phyloP scores from a whole-genome alignment of 2,113 vertebrate genomes.

The Scortum barcoo region DNA sequence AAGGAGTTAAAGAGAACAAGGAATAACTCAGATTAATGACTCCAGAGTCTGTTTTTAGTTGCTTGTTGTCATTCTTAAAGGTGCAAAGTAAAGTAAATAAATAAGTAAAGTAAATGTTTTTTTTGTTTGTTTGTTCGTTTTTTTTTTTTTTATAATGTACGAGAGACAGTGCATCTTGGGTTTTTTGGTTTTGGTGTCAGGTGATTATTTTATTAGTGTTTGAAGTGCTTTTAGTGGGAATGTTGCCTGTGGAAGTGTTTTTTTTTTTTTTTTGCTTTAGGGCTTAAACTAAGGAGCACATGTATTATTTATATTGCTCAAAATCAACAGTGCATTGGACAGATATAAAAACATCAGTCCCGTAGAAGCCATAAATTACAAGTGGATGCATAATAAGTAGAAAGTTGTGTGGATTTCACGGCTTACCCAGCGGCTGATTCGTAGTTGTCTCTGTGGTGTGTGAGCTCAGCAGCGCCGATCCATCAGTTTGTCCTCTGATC shows the following conservation, averaged over 20 bases:
- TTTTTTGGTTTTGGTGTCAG: constrained; percentile 11
- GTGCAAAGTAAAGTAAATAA: not conserved
- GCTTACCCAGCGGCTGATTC: not conserved
- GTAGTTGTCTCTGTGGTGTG: not conserved
- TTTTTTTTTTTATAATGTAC: not conserved
- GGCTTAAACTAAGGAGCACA: not conserved
- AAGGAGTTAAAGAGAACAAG: not conserved
- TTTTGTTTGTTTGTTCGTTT: no score
- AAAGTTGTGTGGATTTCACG: not conserved
- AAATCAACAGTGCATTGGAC: not conserved
- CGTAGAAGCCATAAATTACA: not conserved
- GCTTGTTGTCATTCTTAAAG: not conserved
- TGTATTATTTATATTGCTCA: not conserved
- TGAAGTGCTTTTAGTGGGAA: constrained; percentile 4
- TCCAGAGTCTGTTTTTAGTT: not conserved
- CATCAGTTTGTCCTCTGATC: constrained; percentile 14
- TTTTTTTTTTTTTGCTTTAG: not conserved
- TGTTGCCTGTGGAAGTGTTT: constrained; percentile 4
- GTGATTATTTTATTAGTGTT: not conserved
- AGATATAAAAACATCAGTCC: not conserved
- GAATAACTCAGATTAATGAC: not conserved
- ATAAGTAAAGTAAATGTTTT: no score
- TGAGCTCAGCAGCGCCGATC: constrained; percentile 20
- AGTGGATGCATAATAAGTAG: constrained; percentile 6
- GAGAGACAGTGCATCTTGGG: not conserved